These are phyloP conservation scores for Heliconius melpomene DNA, from an alignment of 1,140 invertebrate species.

Conservation along the genomic window DNA sequence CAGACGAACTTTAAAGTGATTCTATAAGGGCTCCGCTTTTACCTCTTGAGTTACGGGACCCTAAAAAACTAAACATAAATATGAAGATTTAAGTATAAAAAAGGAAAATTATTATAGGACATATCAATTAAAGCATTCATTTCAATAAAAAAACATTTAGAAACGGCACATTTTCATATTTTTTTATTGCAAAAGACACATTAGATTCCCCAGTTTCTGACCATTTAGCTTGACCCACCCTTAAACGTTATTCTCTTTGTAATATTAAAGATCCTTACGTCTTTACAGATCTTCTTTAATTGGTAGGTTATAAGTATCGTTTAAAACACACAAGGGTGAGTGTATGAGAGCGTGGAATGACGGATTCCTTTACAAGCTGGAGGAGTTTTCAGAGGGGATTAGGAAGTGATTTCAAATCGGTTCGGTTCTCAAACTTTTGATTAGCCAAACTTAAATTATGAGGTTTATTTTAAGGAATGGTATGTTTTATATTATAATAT, in stretches of 20 bases:
- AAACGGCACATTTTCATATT: conserved; percentile 25
- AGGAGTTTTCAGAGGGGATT: conserved; percentile 60
- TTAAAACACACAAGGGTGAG: conserved; percentile 58
- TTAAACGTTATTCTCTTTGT: conserved; percentile 30
- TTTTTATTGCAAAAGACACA: conserved; percentile 71
- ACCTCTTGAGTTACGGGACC: too few relatives aligned
- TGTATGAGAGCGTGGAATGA: conserved; percentile 64
- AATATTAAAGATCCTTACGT: conserved; percentile 22
- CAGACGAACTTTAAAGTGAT: too few relatives aligned
- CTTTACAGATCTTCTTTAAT: conserved; percentile 39
- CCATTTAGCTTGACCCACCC: conserved; percentile 48
- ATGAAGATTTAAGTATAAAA: too few relatives aligned
- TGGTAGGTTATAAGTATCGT: conserved; percentile 53
- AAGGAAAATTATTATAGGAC: neutral
- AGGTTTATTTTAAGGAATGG: too few relatives aligned
- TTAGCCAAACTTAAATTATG: too few relatives aligned
- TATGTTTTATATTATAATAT: too few relatives aligned
- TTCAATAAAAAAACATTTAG: conserved; percentile 6
- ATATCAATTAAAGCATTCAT: neutral
- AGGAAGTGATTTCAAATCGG: too few relatives aligned
- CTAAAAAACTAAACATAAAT: too few relatives aligned
- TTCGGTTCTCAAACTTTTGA: conserved; percentile 54
- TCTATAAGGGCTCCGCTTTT: too few relatives aligned
- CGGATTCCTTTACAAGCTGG: conserved; percentile 76
- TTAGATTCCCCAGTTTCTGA: conserved; percentile 49